Conservation (phyloP, 35 echinoderm and acorn worm species). For the Hemicentrotus pulcherrimus region DNA sequence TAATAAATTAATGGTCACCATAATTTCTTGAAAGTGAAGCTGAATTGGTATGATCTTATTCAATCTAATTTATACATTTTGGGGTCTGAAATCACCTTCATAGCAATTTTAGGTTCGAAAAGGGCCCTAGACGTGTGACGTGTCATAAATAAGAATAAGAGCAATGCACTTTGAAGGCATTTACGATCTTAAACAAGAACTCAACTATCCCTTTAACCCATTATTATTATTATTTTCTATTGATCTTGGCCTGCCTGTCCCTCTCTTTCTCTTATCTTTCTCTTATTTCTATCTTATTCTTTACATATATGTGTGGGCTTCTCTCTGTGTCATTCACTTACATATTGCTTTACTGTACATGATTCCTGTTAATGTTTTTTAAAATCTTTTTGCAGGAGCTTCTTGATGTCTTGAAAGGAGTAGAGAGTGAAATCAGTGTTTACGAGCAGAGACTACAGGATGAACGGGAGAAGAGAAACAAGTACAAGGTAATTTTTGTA, state of each 20-base stretch:
- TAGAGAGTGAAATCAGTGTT: conserved; percentile 79
- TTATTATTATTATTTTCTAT: no score
- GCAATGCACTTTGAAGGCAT: no score
- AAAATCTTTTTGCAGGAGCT: conserved; percentile 57
- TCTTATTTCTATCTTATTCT: neutral
- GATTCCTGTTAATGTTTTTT: neutral
- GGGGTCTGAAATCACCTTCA: no score
- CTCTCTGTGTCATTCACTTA: neutral
- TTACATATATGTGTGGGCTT: neutral
- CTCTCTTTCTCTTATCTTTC: neutral
- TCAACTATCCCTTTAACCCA: no score
- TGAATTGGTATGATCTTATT: no score
- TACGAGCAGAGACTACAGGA: conserved; percentile 91
- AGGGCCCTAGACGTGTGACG: no score
- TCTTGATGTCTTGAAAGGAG: conserved; percentile 83
- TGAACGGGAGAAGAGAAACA: conserved; percentile 92
- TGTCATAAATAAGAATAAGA: no score
- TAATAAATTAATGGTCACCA: no score
- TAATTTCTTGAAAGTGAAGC: no score
- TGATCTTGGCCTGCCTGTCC: neutral
- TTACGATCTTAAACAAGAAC: no score
- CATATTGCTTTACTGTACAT: neutral
- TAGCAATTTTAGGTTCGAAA: no score
- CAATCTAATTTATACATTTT: no score
- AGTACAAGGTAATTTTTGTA: conserved; percentile 80